Base-by-base conservation (phyloP, 1,140 invertebrate genomes). In the Stegodyphus dumicola region DNA sequence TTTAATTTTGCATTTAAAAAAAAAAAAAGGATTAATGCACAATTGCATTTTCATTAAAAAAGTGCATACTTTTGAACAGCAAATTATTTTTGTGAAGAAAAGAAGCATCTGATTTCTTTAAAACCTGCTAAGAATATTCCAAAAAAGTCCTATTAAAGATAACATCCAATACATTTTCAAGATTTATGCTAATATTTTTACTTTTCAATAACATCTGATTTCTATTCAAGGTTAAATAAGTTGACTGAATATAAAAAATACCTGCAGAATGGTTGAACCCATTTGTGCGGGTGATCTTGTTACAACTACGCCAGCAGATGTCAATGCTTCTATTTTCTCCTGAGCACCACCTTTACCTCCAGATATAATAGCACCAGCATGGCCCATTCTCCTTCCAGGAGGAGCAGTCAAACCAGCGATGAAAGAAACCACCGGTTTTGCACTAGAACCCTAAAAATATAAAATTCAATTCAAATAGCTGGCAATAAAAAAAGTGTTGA, bases 301-400 rank as follows among this genome's bases (percentile, higher is more conserved):
- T 10, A 99, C 98, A 89, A 96, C 94, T 65, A 99, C 98, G 87
- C 96, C 95, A 90, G 96, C 96, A 90, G 95, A 94, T 92, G 97
- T 95, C 80, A 99, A 92, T 84, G 99, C 97, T 90, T 96, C 94
- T 88, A 99, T 99, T 92, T 99, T 99, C 89, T 98, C 98, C 91
- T 97, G 95, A 87, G 98, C 98, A 80, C 97, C 97, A 87, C 98
- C 98, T 92, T 99, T 99, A 56, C 98, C 98, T 54, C 98, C 98
- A 18, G 98, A 97, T 91, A 99, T 99, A 89, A 99, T 99, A 88
- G 98, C 98, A 88, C 98, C 98, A 88, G 98, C 98, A 90, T 99
- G 98, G 64, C 98, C 98, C 98, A 99, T 99, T 90, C 98, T 93
- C 88, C 98, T 92, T 48, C 98, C 98, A 81, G 98, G 98, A 53